Percentiles rank a stretch among this genome's conserved stretches.
These are phyloP conservation scores for Sceliomorpha sp. DNA, from an alignment of 2,888 invertebrate genomes.

Conservation along the genomic window DNA sequence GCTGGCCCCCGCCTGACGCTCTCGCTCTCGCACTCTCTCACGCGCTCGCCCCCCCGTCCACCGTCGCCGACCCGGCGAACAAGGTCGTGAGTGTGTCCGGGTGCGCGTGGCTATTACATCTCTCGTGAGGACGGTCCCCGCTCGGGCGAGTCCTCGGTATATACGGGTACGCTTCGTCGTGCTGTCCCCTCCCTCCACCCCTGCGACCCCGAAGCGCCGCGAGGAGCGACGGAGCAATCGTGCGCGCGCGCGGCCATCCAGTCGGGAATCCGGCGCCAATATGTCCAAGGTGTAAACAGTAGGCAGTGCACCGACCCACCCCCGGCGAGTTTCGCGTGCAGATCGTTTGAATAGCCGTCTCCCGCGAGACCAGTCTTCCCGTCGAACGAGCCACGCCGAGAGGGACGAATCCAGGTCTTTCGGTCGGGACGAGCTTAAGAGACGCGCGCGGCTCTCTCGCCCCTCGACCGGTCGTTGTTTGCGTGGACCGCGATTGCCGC, in stretches of 20 bases:
- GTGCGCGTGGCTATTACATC: constrained; percentile 15
- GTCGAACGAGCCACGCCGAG: background rate
- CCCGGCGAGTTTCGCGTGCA: constrained; percentile 10
- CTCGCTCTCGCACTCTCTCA: too few species aligned
- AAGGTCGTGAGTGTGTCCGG: too few species aligned
- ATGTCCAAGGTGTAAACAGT: constrained; percentile 52
- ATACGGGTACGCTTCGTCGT: background rate
- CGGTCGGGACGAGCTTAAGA: too few species aligned
- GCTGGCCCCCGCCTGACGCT: too few species aligned
- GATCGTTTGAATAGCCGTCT: constrained; percentile 16
- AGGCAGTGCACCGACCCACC: constrained; percentile 46
- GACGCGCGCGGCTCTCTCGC: too few species aligned
- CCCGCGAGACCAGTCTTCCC: constrained; percentile 5
- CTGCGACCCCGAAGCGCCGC: constrained; percentile 18
- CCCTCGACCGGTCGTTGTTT: too few species aligned
- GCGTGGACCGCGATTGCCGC: too few species aligned
- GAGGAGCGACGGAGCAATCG: constrained; percentile 15
- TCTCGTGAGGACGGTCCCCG: too few species aligned
- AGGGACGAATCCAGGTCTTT: background rate
- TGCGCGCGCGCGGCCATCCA: constrained; percentile 28
- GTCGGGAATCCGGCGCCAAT: constrained; percentile 44
- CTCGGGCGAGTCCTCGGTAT: too few species aligned
- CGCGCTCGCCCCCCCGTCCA: too few species aligned
- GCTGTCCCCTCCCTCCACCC: constrained; percentile 9
- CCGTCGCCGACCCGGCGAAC: too few species aligned